Base-by-base conservation (phyloP, 2,797 vertebrate genomes). In the Lophura swinhoii region DNA sequence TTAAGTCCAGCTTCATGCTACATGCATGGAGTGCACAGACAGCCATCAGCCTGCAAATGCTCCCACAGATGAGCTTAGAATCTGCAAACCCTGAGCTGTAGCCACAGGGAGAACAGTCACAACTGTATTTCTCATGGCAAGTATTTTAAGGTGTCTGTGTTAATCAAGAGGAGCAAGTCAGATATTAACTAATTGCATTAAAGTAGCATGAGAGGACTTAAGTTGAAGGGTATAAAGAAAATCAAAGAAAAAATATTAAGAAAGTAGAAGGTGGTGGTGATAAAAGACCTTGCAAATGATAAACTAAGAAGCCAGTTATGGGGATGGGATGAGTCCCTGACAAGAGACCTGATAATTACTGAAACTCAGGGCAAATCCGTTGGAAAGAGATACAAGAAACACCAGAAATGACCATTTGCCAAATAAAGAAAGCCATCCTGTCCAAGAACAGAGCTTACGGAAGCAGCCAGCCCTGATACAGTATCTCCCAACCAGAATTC, bases 111-210 rank as follows among this genome's bases (percentile, higher is more conserved):
- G 91, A 95, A 49, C 23, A 49, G 48, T 70, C 84, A 93, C 92
- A 89, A 37, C 87, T 87, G 41, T 49, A 23, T 39, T 85, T 33
- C 75, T 75, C 92, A 96, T 72, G 89, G 82, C 60, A 55, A 87
- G 44, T 0, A 8, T 49, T 85, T 46, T 84, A 59, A 71, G 77
- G 68, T 64, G 56, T 76, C 66, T 29, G 59, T 37, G 51, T 66
- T 87, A 71, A 69, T 66, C 82, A 46, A 83, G 72, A 83, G 66
- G 11, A 91, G 72, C 4, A 28, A 92, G 53, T 56, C 63, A 80
- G 87, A 75, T 73, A 91, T 94, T 94, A 94, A 83, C 59, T 26
- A 49, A 24, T 14, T 92, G 82, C 78, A 94, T 94, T 93, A 91
- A 93, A 87, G 69, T 68, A 69, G 69, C 78, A 93, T 72, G 69